Evolutionary conservation across 2,888 invertebrate species (phyloP), one percentile per base, ranked within the genome.

Genomic region (Hedychridium roseum): DNA sequence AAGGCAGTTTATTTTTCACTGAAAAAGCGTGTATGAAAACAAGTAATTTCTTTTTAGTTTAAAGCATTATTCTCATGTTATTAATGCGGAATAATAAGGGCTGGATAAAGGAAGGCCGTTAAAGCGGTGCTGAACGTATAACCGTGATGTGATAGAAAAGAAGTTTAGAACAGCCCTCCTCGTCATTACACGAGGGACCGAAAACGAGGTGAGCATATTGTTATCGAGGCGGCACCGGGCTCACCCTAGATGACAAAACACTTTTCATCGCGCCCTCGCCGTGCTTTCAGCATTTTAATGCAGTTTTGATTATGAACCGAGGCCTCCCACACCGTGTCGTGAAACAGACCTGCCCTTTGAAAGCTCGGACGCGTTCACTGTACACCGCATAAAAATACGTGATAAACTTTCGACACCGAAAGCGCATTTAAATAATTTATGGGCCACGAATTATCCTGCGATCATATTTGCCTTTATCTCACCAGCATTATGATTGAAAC

Each of bases 281-380:
- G 43, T 34, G 55, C 65, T 71, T 69, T 69, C 60, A 61, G 42
- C 55, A 59, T 67, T 67, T 69, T 67, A 62, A 68, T 65, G 60
- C 64, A 67, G 57, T 66, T 69, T 65, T 63, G 60, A 66, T 66
- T 67, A 71, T 61, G 54, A 55, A 43, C 32, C 44, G 43, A 36
- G 28, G 26, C 46, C 35, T 56, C 50, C 50, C 57, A 40, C 41
- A 35, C 30, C 54, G 34, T 46, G 23, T 43, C 44, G 43, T 44
- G 50, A 63, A 63, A 63, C 52, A 48, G 44, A 60, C 40, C 34
- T 37, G 27, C 18, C 31, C 37, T 35, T 38, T 37, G 30, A 15
- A 43, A 27, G 35, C 31, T 27, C 36, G 34, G 36, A 31, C 39
- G 32, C 30, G 28, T 44, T 50, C 39, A n/a, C n/a, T n/a, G n/a